Conservation (phyloP, 1,140 invertebrate species). For the Trichogramma pretiosum region DNA sequence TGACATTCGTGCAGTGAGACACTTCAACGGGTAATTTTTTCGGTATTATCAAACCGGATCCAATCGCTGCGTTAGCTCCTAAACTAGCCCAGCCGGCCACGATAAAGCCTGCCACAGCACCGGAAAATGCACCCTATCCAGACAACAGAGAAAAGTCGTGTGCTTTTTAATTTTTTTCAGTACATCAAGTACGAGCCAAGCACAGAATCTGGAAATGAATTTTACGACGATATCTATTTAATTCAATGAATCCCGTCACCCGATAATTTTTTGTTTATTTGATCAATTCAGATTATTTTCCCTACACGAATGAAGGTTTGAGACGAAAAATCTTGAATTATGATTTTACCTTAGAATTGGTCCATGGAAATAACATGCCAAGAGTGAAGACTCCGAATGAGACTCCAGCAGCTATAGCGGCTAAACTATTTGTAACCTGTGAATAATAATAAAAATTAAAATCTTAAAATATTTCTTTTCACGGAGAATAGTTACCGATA, state of each 20-base stretch:
- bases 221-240: not conserved
- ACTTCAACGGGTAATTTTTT: conserved; percentile 34
- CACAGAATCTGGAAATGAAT: conserved; percentile 8
- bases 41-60: conserved; percentile 27
- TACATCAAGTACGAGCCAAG: not conserved
- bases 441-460: not conserved
- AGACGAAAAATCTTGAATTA: not conserved
- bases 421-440: conserved; percentile 68
- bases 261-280: not conserved
- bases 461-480: not conserved
- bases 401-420: conserved; percentile 74
- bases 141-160: conserved; percentile 12
- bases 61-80: conserved; percentile 33
- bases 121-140: conserved; percentile 35
- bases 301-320: no score
- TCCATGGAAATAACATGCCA: conserved; percentile 77
- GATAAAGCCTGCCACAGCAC: conserved; percentile 32
- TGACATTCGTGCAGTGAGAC: conserved; percentile 27
- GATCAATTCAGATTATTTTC: no score
- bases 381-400: conserved; percentile 78
- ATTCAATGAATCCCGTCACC: not conserved
- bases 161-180: conserved; percentile 8
- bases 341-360: conserved; percentile 53
- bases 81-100: conserved; percentile 37
- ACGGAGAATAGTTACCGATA: conserved; percentile 49